Evolutionary conservation across 2,113 vertebrate species (phyloP), one percentile per base, ranked within the genome.

Genomic region (Camelus dromedarius): DNA sequence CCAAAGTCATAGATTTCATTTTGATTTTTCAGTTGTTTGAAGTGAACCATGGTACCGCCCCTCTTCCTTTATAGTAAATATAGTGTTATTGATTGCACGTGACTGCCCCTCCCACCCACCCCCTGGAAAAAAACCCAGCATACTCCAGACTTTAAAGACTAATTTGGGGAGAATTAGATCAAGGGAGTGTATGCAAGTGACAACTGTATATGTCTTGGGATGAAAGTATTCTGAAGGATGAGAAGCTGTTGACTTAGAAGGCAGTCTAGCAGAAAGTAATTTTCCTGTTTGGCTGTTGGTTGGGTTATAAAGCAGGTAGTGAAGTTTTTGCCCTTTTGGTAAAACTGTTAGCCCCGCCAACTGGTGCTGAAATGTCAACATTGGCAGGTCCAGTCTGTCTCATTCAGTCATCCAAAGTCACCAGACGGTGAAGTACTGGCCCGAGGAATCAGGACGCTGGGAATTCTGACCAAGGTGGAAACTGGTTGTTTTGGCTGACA

Each of bases 391-490:
- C 12, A 30, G 5, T 28, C 72, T 8, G 16, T 95, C 92, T 96
- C 89, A 88, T 56, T 81, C 54, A 66, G 60, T 88, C 38, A 95
- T 84, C 92, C 92, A 94, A 83, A 89, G 69, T 24, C 93, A 90
- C 32, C 84, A 90, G 82, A 84, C 62, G 0, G 84, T 88, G n/a
- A 96, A 89, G 8, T 83, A 54, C 64, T 95, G 87, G 83, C 52
- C 75, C 84, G 32, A 89, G 64, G 73, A 94, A 35, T 89, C 58
- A 60, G 66, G 38, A 30, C 73, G 18, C 30, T 96, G 89, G 54
- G 84, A 69, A 67, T 96, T 95, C 89, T 95, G 56, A 96, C 64
- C 82, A 35, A 58, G 64, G 42, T 91, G 96, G 96, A 93, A 91
- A 73, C 82, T 66, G 22, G 22, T 93, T 48, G 7, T 95, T 89